Percentiles rank a stretch among this genome's conserved stretches.
Conservation (phyloP, 2,113 vertebrate species). For the Hippocampus abdominalis region DNA sequence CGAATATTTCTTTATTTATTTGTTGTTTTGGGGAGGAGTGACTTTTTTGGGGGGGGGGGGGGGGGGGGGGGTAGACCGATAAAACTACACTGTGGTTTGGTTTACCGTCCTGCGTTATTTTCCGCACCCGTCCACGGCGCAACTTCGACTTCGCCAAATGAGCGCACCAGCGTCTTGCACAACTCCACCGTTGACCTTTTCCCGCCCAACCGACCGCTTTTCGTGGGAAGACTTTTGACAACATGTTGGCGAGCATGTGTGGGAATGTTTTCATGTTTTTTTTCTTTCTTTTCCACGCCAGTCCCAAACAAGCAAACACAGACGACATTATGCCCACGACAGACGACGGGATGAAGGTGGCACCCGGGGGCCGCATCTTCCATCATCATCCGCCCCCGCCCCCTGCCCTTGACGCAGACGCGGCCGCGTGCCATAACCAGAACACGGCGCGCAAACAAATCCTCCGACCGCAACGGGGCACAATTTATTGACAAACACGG, state of each 20-base stretch:
- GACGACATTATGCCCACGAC: neutral
- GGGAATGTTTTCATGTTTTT: neutral
- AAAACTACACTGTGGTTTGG: no score
- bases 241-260: neutral
- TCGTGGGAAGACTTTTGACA: neutral
- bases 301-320: neutral
- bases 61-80: no score
- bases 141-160: no score
- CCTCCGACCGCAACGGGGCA: neutral
- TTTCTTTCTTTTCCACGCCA: neutral
- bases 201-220: neutral
- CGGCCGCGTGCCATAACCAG: neutral
- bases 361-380: neutral
- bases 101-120: no score
- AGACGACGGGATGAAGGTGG: neutral
- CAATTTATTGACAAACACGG: neutral
- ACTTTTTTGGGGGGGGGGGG: no score
- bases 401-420: neutral
- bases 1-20: no score
- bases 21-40: no score
- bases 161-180: neutral
- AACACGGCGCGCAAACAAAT: neutral
- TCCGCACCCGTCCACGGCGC: no score
- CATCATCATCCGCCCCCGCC: neutral
- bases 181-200: neutral